Conservation (phyloP, 2,797 vertebrate species). For the Cynopterus sphinx region DNA sequence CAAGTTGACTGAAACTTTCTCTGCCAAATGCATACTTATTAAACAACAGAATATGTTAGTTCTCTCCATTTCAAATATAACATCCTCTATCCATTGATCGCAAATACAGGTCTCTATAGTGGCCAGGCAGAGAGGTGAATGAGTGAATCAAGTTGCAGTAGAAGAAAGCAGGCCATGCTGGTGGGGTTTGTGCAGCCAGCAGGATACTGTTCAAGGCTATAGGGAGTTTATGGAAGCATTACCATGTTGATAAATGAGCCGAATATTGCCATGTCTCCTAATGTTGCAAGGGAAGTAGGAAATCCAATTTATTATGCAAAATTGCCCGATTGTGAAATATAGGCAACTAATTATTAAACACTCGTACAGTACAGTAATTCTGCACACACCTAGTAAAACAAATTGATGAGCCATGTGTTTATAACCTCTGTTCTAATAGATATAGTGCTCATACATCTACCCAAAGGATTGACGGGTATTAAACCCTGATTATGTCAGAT, state of each 20-base stretch:
- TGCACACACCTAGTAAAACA: neutral
- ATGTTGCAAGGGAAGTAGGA: neutral
- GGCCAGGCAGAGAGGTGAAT: neutral
- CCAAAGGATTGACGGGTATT: neutral
- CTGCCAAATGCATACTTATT: neutral
- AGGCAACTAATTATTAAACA: neutral
- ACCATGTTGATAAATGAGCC: too few species aligned
- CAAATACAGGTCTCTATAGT: neutral
- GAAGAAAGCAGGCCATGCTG: neutral
- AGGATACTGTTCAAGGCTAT: neutral
- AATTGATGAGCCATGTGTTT: neutral
- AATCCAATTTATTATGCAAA: neutral
- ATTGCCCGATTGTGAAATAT: neutral
- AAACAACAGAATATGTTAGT: neutral
- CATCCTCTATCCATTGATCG: neutral
- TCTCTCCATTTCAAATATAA: neutral
- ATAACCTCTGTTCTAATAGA: neutral
- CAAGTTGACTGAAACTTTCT: neutral
- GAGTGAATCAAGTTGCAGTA: neutral
- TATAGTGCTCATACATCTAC: neutral
- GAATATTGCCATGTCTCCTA: neutral
- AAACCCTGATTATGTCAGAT: neutral
- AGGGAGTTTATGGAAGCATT: neutral
- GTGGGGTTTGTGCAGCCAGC: rapidly evolving
- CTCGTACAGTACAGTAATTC: neutral